Conservation (phyloP, 2,888 invertebrate genomes). For the Apodemia mormo region DNA sequence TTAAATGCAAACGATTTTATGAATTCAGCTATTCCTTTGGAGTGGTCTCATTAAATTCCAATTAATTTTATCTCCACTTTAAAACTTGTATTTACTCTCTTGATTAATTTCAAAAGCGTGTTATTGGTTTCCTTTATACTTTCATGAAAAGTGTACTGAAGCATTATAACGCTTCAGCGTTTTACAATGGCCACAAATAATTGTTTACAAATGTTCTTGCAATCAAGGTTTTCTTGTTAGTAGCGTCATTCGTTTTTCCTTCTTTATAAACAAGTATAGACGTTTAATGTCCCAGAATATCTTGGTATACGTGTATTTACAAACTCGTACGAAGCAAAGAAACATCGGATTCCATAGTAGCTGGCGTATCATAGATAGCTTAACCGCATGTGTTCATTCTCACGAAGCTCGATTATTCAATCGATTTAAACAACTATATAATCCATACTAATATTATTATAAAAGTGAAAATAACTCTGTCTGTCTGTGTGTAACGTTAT, state of each 20-base stretch:
- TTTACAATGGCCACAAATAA: constrained; percentile 11
- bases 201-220: constrained; percentile 14
- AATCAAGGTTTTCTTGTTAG: constrained; percentile 14
- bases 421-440: neutral
- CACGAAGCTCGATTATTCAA: constrained; percentile 62
- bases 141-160: constrained; percentile 13
- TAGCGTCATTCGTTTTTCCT: constrained; percentile 11
- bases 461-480: too few species aligned
- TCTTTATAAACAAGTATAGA: constrained; percentile 20
- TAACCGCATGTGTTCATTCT: constrained; percentile 47
- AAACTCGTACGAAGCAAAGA: constrained; percentile 19
- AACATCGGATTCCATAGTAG: constrained; percentile 12
- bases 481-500: too few species aligned
- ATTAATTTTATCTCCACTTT: constrained; percentile 27
- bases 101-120: constrained; percentile 58
- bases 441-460: too few species aligned
- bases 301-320: constrained; percentile 21
- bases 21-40: constrained; percentile 23
- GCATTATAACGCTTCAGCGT: constrained; percentile 17
- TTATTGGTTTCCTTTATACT: constrained; percentile 70
- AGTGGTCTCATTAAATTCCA: constrained; percentile 26
- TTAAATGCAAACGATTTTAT: constrained; percentile 25
- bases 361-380: constrained; percentile 7
- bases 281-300: constrained; percentile 22
- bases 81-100: constrained; percentile 36